Percentiles rank a stretch among this genome's conserved stretches.
phyloP scores from a whole-genome alignment of 2,113 vertebrate species.

The Hyperoodon ampullatus region DNA sequence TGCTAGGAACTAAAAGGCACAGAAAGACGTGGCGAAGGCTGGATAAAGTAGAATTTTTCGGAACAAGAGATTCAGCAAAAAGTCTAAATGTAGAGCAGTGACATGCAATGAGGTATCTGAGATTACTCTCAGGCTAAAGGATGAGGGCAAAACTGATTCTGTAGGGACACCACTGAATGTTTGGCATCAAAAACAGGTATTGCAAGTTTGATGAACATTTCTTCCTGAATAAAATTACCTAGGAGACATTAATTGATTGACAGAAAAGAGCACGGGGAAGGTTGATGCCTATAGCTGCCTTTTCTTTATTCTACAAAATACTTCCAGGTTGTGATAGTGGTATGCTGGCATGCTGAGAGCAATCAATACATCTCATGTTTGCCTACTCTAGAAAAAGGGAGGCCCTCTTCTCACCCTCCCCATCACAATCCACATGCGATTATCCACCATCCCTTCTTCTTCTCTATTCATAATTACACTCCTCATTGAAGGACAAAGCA shows the following conservation, averaged over 20 bases:
- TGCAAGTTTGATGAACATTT: not conserved
- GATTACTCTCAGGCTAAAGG: not conserved
- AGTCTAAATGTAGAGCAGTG: not conserved
- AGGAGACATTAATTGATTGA: not conserved
- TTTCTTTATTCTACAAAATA: not conserved
- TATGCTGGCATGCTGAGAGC: not conserved
- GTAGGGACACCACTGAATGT: not conserved
- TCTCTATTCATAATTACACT: not conserved
- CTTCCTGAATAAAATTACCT: slow-evolving; percentile 5
- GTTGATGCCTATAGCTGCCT: not conserved
- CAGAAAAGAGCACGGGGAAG: not conserved
- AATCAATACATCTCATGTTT: not conserved
- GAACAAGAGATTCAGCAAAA: not conserved
- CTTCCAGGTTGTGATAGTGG: not conserved
- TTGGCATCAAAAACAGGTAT: not conserved
- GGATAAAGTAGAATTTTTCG: not conserved
- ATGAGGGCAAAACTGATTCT: not conserved
- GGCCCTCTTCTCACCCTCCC: not conserved
- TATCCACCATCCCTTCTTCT: not conserved
- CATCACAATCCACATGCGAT: not conserved
- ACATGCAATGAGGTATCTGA: not conserved
- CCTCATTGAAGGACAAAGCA: not conserved
- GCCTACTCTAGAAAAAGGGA: not conserved
- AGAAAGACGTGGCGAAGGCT: not conserved
- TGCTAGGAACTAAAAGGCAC: not conserved